Evolutionary conservation across 2,888 invertebrate species (phyloP).

Genomic region (Lamellibrachia columna): DNA sequence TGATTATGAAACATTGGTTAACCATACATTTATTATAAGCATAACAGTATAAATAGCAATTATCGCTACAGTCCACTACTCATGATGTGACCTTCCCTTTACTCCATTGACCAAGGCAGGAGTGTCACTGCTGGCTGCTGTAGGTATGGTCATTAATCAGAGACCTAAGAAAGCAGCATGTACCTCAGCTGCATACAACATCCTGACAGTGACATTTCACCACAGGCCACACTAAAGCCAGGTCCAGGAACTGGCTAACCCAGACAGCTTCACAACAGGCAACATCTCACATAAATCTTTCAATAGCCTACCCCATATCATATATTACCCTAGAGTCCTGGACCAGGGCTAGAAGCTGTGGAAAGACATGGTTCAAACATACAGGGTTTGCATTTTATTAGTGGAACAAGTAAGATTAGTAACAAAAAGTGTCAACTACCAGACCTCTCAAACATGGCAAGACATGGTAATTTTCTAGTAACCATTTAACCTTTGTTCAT

Average conservation of each 20-base stretch:
- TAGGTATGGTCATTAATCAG: neutral
- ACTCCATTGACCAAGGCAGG: neutral
- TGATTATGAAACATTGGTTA: neutral
- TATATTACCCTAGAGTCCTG: neutral
- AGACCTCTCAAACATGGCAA: neutral
- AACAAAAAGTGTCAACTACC: neutral
- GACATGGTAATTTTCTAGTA: no score
- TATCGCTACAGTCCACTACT: neutral
- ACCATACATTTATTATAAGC: neutral
- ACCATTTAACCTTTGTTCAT: no score
- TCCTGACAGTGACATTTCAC: neutral
- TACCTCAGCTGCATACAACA: neutral
- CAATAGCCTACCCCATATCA: neutral
- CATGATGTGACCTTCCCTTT: neutral
- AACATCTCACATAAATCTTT: neutral
- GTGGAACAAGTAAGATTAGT: neutral
- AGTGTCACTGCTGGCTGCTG: neutral
- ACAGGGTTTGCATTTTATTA: neutral
- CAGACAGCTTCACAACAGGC: neutral
- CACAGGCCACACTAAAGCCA: neutral
- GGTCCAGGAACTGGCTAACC: neutral
- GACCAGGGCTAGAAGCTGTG: neutral
- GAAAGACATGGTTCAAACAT: conserved; percentile 6
- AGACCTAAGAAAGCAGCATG: neutral
- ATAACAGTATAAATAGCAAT: neutral